Percentiles rank a stretch among this genome's conserved stretches.
Evolutionary conservation across 1,140 invertebrate species (phyloP).

Genomic region (Cotesia glomerata): DNA sequence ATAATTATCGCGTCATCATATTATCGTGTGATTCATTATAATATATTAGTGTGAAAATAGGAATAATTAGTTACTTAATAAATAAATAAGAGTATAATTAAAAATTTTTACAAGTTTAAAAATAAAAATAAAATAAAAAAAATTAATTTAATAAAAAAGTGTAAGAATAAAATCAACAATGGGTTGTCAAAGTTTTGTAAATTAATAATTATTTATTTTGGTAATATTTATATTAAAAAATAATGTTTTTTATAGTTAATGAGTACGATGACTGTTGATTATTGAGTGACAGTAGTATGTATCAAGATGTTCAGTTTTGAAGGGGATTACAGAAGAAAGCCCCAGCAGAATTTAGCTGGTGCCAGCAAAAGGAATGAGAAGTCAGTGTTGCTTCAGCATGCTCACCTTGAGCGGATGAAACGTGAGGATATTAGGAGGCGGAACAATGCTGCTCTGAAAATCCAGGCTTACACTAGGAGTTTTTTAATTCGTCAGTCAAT

Average conservation of each 20-base stretch:
- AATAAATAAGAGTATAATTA: background rate
- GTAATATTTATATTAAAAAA: background rate
- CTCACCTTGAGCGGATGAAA: constrained; percentile 83
- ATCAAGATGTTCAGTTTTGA: constrained; percentile 82
- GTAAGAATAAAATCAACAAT: no score
- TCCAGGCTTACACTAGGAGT: constrained; percentile 82
- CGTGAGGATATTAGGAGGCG: constrained; percentile 77
- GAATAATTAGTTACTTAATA: background rate
- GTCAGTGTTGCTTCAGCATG: constrained; percentile 78
- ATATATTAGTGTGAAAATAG: background rate
- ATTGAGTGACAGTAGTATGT: background rate
- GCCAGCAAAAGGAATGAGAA: constrained; percentile 79
- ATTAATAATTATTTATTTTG: no score
- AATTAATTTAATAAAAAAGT: no score
- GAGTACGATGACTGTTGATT: background rate
- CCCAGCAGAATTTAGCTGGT: constrained; percentile 89
- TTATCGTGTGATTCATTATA: constrained; percentile 6
- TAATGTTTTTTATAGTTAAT: background rate
- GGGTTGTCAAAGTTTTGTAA: no score
- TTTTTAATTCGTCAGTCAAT: constrained; percentile 72
- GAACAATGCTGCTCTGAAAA: constrained; percentile 73
- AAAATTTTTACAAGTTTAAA: background rate
- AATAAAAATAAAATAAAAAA: background rate
- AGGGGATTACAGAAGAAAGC: constrained; percentile 86
- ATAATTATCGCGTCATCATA: background rate